Evolutionary conservation across 2,797 vertebrate species (phyloP), one percentile per base, ranked within the genome.

Genomic region (Graptemys geographica): DNA sequence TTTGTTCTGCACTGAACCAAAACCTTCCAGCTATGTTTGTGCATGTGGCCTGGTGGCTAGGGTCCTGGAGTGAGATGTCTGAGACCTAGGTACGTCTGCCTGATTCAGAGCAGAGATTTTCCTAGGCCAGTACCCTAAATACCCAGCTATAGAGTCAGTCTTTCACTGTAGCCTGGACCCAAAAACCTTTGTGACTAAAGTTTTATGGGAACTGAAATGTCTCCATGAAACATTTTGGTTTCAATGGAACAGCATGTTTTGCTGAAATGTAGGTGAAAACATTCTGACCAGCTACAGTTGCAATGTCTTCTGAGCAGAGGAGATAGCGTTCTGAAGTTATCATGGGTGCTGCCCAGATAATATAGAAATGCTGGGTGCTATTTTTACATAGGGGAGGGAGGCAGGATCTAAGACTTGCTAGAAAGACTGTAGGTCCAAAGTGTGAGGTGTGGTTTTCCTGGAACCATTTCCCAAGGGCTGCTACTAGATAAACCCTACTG

Each of bases 291-390:
- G 23, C 23, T 76, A 2, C 25, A 27, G 41, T 27, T 12, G 41
- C 37, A 92, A 84, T 83, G 78, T 79, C 91, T 95, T 91, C 56
- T 1, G 33, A 91, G 59, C 90, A 94, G 92, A 96, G 91, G 84
- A 88, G 69, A 1, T 16, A 90, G 85, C 88, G 86, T 94, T 87
- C 94, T 90, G 82, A 85, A 86, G 76, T 85, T 94, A 88, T 89
- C 76, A 69, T 76, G 62, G 87, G 95, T 93, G 44, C 51, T 62
- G 90, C 94, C 74, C 83, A 94, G 94, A 87, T 90, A 95, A 83
- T 91, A 41, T 74, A 88, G 81, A 87, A 92, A 85, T 94, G 90
- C 80, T 74, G 8, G 80, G 1, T 89, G 76, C 87, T 90, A 84
- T 51, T 79, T 62, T 80, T 0, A 1, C 79, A 51, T n/a, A 52